Base-by-base conservation (phyloP, 2,113 vertebrate species). In the Stegostoma tigrinum region DNA sequence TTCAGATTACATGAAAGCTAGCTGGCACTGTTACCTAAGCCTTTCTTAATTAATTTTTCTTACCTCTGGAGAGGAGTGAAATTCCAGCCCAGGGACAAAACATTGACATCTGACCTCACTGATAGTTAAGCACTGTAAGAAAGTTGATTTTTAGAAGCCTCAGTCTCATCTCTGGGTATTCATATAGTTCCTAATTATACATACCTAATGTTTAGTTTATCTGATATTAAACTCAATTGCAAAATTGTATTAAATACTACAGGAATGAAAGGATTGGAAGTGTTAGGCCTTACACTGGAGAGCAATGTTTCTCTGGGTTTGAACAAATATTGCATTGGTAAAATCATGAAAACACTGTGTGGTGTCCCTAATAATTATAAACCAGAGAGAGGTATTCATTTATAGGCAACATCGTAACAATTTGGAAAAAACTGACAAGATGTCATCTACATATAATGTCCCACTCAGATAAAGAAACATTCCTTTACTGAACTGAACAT, bases 1-100 rank as follows among this genome's bases (percentile, higher is more conserved):
- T 95, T 95, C 68, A 72, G 68, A 95, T 95, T 95, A 95, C 94
- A 95, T 72, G 67, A 52, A 94, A 67, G 89, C 55, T 38, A 23
- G 34, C 89, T 93, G 89, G 19, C 61, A 66, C 34, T 95, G 68
- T 95, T 34, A 95, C 67, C 42, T 75, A 95, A 95, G 42, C 23
- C 38, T 75, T 70, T 72, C 38, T 95, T 95, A 95, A 95, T 75
- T 8, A 75, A 72, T 72, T 95, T 42, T 72, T 24, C 45, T 48
- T 45, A 95, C 10, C 94, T 34, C 68, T 72, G 27, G 94, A 70
- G 94, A 70, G 67, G 4, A 95, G 68, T 45, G 52, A 95, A 45
- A 23, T 95, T 95, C 24, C 30, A 72, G 45, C 67, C 34, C 52
- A 90, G 87, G 87, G 87, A 72, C 68, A 52, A 27, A 75, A 48